Evolutionary conservation across 2,113 vertebrate species (phyloP).

Genomic region (Eretmochelys imbricata): DNA sequence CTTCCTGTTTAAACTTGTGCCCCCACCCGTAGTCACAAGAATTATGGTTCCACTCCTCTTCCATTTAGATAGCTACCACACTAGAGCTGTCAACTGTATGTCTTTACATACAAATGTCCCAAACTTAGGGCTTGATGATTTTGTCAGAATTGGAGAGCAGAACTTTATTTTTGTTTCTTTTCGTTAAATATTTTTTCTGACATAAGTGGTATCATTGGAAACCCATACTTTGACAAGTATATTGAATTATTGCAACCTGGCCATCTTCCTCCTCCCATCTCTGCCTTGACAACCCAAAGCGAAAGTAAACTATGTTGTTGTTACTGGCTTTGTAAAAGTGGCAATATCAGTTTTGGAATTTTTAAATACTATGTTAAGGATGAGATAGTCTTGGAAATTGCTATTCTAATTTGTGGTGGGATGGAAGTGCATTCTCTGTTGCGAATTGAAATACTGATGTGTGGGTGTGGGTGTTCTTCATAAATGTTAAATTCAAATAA

Average conservation of each 20-base stretch:
- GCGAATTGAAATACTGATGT: not conserved
- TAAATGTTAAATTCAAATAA: not conserved
- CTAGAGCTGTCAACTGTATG: accelerated
- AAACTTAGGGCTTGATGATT: not conserved
- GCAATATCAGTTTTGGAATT: not conserved
- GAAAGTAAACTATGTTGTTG: not conserved
- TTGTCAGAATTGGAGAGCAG: not conserved
- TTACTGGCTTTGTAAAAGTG: not conserved
- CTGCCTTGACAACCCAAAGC: accelerated
- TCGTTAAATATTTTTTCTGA: not conserved
- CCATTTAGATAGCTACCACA: too few species aligned
- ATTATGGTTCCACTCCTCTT: not conserved
- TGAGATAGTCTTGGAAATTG: not conserved
- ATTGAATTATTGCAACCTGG: not conserved
- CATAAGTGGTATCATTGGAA: accelerated
- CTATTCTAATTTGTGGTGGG: not conserved
- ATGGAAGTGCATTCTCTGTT: not conserved
- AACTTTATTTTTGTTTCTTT: not conserved
- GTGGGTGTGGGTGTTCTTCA: not conserved
- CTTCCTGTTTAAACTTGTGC: too few species aligned
- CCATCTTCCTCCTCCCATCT: not conserved
- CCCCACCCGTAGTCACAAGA: not conserved
- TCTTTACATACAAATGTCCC: not conserved
- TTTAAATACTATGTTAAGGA: not conserved
- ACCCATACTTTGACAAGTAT: not conserved